A percentile compares a stretch with the other conserved stretches of the same genome.
phyloP scores from a whole-genome alignment of 2,113 vertebrate genomes.

The Garra rufa region DNA sequence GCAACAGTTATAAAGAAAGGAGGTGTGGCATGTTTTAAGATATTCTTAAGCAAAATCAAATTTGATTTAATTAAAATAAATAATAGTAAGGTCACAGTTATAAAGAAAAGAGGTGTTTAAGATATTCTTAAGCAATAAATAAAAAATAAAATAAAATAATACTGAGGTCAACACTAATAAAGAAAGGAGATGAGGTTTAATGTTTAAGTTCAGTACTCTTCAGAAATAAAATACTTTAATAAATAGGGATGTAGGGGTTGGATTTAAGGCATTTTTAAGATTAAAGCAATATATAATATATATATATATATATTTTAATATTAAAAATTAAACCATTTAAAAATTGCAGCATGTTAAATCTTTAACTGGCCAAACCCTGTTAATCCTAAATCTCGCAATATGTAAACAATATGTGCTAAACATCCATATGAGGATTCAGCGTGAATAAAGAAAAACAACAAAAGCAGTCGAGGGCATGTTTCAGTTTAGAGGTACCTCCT shows the following conservation, averaged over 20 bases:
- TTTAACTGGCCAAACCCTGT: background rate
- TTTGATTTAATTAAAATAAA: background rate
- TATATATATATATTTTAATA: too few relatives aligned
- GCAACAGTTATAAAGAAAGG: background rate
- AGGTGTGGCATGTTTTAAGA: too few relatives aligned
- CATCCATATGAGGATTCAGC: background rate
- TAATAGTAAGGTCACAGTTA: background rate
- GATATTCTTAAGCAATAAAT: too few relatives aligned
- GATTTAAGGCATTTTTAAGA: background rate
- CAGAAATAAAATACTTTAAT: background rate
- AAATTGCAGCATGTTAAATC: background rate
- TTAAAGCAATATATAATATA: background rate
- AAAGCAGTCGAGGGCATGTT: background rate
- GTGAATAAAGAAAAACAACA: conserved; percentile 29
- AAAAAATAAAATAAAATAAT: background rate
- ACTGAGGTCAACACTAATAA: background rate
- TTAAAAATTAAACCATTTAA: background rate
- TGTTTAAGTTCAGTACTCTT: background rate
- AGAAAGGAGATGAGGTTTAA: background rate
- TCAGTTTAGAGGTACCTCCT: conserved; percentile 29
- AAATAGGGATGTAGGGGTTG: background rate
- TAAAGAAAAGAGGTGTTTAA: background rate
- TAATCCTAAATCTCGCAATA: background rate
- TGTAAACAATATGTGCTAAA: background rate
- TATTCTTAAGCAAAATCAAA: too few relatives aligned